phyloP scores from a whole-genome alignment of 2,797 vertebrate species.

The Malurus splendens region DNA sequence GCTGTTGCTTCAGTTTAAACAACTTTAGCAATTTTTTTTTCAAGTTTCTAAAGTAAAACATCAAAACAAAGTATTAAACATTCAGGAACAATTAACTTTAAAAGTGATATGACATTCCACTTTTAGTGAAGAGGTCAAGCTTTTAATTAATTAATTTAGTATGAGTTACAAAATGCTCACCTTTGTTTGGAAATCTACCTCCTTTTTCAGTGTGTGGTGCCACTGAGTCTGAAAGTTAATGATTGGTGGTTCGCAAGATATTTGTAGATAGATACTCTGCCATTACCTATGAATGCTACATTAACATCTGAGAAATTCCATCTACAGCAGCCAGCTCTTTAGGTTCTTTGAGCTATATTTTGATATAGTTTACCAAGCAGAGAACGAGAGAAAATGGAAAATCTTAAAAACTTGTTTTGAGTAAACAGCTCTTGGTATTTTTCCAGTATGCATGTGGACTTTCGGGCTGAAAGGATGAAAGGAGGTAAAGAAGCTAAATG shows the following conservation, averaged over 20 bases:
- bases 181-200: not conserved
- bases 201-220: not conserved
- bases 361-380: not conserved
- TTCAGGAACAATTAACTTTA: not conserved
- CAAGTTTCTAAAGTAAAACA: not conserved
- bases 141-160: not conserved
- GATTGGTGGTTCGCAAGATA: not conserved
- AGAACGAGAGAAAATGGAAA: not conserved
- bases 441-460: not conserved
- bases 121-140: not conserved
- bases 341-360: not conserved
- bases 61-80: not conserved
- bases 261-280: not conserved
- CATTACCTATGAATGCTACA: not conserved
- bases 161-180: not conserved
- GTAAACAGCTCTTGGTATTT: not conserved
- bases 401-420: not conserved
- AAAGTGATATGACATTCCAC: not conserved
- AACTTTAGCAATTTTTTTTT: not conserved
- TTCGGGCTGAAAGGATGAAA: not conserved
- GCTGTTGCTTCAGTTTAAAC: not conserved
- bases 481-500: not conserved
- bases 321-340: not conserved
- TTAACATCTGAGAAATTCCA: not conserved
- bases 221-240: not conserved